Base-by-base conservation (phyloP, 2,113 vertebrate genomes). In the Clinocottus analis region DNA sequence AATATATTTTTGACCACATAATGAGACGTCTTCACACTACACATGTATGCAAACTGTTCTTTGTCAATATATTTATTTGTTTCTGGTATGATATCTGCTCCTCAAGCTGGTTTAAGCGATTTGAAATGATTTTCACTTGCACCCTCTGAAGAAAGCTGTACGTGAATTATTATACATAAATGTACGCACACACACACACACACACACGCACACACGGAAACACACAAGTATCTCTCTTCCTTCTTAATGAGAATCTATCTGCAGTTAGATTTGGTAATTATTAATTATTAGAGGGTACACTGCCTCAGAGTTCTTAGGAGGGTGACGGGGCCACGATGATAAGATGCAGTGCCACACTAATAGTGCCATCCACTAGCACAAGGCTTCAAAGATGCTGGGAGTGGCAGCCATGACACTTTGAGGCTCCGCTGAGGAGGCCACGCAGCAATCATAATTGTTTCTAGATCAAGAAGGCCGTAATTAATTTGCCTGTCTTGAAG, bases 401-500 rank as follows among this genome's bases (percentile, higher is more conserved):
- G 86, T 87, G 87, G 84, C 87, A 85, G 80, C 82, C 79, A 74
- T 88, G 85, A 84, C 90, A 87, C 86, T 89, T 90, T 76, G 85
- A 93, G 84, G 85, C 81, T 84, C 73, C 4, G 75, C 76, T 21
- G 79, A 91, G 86, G 82, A 89, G 78, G 82, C 82, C 59, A 41
- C 6, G 85, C 78, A 75, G 80, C 79, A 89, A 91, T 88, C 79
- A 82, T 88, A 91, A 93, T 92, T 91, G 91, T 91, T 92, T 92
- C 89, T 78, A 91, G 90, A 93, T 93, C 82, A 93, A 93, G 86
- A 85, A 90, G 80, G 84, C 82, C 90, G 17, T 85, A 91, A 91
- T 93, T 92, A 93, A 92, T 93, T 92, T 87, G 27, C 79, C 70
- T 70, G 86, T 91, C 88, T 93, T 89, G 89, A 92, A 90, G 88